These are phyloP conservation scores for Pelosia muscerda DNA, from an alignment of 2,888 invertebrate genomes.

Conservation along the genomic window DNA sequence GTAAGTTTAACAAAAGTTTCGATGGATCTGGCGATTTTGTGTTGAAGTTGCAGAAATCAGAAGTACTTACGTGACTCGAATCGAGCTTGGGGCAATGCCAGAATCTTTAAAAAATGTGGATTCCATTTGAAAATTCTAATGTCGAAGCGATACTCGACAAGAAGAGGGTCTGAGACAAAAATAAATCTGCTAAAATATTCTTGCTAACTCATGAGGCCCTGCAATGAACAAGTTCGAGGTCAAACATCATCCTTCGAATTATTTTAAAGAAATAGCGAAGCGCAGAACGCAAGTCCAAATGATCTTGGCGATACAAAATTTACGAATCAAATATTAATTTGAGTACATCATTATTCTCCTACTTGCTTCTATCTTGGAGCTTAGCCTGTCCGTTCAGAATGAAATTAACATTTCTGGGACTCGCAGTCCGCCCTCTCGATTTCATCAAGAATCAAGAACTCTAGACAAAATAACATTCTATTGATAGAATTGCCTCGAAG, in stretches of 20 bases:
- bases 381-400: no score
- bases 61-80: neutral
- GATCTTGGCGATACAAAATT: no score
- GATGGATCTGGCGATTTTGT: neutral
- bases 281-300: neutral
- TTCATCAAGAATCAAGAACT: no score
- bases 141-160: neutral
- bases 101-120: neutral
- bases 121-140: neutral
- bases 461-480: no score
- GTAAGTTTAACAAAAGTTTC: neutral
- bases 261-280: neutral
- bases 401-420: no score
- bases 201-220: neutral
- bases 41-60: neutral
- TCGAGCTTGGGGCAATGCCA: neutral
- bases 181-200: no score
- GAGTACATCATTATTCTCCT: no score
- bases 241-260: neutral
- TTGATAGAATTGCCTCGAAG: no score
- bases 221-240: neutral
- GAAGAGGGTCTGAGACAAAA: neutral
- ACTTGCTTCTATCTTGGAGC: no score
- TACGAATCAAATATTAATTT: no score
- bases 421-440: no score